Percentiles rank a stretch among this genome's conserved stretches.
phyloP scores from a whole-genome alignment of 2,888 invertebrate genomes.

The Pseudococcus jackbeardsleyi region DNA sequence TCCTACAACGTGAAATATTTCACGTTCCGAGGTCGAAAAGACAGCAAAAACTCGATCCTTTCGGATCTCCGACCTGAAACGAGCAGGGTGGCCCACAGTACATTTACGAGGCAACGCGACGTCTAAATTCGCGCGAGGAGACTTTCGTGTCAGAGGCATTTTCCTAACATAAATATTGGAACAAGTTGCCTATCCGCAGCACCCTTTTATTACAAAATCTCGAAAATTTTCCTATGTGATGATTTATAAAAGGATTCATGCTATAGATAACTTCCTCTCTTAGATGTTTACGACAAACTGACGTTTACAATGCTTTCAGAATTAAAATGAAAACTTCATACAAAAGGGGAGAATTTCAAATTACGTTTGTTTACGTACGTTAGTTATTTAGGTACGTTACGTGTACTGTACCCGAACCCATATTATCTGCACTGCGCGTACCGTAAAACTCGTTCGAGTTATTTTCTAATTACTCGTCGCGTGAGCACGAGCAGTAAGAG shows the following conservation, averaged over 20 bases:
- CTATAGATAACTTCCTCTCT: slow-evolving; percentile 22
- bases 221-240: slow-evolving; percentile 28
- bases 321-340: slow-evolving; percentile 7
- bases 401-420: not conserved
- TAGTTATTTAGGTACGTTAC: too few relatives aligned
- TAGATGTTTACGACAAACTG: slow-evolving; percentile 22
- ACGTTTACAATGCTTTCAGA: slow-evolving; percentile 24
- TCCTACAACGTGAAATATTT: not conserved
- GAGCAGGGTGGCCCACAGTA: not conserved
- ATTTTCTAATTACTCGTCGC: slow-evolving; percentile 19
- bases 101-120: not conserved
- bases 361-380: slow-evolving; percentile 9
- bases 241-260: slow-evolving; percentile 28
- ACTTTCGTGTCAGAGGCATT: slow-evolving; percentile 26
- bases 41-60: not conserved
- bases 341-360: not conserved
- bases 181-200: slow-evolving; percentile 21
- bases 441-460: not conserved
- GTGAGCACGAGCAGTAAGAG: not conserved
- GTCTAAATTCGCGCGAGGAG: not conserved
- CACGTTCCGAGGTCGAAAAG: not conserved
- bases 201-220: slow-evolving; percentile 28
- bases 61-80: not conserved
- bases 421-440: not conserved
- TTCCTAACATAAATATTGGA: slow-evolving; percentile 27